These are phyloP conservation scores for Aphidoletes aphidimyza DNA, from an alignment of 2,888 invertebrate species.

Conservation along the genomic window DNA sequence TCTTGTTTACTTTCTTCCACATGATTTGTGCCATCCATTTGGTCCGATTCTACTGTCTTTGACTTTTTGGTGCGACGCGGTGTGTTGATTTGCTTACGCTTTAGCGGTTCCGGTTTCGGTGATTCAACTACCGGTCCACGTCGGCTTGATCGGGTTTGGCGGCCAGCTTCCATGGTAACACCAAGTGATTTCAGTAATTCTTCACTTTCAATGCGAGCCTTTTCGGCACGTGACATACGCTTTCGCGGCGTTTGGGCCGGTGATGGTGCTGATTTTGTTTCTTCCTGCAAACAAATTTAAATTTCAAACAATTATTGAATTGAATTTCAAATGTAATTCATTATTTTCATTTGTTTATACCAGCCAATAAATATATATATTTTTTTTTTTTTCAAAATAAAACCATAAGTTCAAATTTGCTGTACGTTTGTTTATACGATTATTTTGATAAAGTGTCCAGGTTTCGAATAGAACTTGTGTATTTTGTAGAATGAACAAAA, in stretches of 20 bases:
- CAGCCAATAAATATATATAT: no score
- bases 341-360: no score
- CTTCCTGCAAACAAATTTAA: background rate
- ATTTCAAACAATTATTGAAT: no score
- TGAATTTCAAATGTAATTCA: no score
- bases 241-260: slow-evolving; percentile 65
- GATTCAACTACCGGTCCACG: slow-evolving; percentile 61
- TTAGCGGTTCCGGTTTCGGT: slow-evolving; percentile 16
- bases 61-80: slow-evolving; percentile 64
- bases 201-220: slow-evolving; percentile 66
- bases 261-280: no score
- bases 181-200: slow-evolving; percentile 65
- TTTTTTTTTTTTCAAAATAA: no score
- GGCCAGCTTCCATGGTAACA: slow-evolving; percentile 64
- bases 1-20: background rate
- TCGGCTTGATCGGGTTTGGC: slow-evolving; percentile 65
- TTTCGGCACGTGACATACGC: slow-evolving; percentile 64
- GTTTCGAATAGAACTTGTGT: no score
- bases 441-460: no score
- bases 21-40: background rate
- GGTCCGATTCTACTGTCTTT: slow-evolving; percentile 59
- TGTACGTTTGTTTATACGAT: no score
- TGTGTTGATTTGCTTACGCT: background rate
- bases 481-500: no score
- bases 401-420: no score